Conservation (phyloP, 2,797 vertebrate species). For the Setipinna tenuifilis region DNA sequence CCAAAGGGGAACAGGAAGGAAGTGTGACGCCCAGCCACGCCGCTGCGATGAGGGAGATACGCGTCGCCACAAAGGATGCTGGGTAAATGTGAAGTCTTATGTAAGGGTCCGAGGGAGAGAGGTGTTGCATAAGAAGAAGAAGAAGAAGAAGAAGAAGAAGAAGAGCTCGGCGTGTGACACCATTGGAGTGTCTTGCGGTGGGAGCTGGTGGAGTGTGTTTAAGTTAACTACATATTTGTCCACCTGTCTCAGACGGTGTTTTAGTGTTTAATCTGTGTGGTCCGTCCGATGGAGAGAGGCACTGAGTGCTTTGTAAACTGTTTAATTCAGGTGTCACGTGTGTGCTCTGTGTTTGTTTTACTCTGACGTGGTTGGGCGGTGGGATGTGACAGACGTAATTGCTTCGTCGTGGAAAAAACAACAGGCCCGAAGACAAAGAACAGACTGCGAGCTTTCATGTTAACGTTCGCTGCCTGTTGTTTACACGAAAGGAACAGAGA, state of each 20-base stretch:
- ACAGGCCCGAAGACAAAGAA: neutral
- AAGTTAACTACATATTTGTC: no score
- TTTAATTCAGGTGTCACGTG: neutral
- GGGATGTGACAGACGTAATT: neutral
- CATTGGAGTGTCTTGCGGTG: neutral
- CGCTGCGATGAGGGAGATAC: constrained; percentile 1
- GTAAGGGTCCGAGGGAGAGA: neutral
- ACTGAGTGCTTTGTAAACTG: constrained; percentile 2
- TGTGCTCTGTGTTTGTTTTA: constrained; percentile 1
- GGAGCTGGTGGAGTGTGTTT: neutral
- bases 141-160: neutral
- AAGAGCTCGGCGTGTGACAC: neutral
- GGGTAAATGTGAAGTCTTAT: neutral
- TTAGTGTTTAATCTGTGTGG: neutral
- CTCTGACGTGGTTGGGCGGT: neutral
- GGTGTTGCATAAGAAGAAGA: neutral
- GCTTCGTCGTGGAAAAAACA: neutral
- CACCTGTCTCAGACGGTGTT: no score
- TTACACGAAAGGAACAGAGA: neutral
- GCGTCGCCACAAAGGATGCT: neutral
- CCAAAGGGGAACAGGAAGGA: constrained; percentile 24
- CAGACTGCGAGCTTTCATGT: neutral
- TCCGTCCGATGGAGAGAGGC: neutral
- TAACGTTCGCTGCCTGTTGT: neutral
- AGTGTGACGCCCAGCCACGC: neutral